Evolutionary conservation across 2,888 invertebrate species (phyloP).

Genomic region (Deilephila elpenor): DNA sequence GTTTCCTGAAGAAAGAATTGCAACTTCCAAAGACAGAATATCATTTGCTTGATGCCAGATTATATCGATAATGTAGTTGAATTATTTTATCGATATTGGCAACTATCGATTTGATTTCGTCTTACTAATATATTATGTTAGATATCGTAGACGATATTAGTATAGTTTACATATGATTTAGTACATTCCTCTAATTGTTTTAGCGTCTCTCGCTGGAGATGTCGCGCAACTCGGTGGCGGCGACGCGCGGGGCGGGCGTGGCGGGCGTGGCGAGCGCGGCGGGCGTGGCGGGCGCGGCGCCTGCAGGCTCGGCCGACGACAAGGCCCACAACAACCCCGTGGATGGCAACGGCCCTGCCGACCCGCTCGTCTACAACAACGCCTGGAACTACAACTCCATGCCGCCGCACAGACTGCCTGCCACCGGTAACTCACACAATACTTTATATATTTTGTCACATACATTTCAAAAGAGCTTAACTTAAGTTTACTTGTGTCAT

Average conservation of each 20-base stretch:
- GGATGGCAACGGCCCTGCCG: slow-evolving; percentile 65
- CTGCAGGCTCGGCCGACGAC: slow-evolving; percentile 55
- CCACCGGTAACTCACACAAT: slow-evolving; percentile 58
- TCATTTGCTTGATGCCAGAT: no score
- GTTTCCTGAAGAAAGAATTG: no score
- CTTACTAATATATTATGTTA: no score
- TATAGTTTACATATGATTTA: neutral
- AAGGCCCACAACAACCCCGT: slow-evolving; percentile 74
- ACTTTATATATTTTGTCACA: no score
- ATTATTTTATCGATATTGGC: no score
- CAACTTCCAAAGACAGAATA: no score
- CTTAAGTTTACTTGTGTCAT: no score
- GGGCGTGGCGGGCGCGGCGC: slow-evolving; percentile 46
- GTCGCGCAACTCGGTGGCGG: slow-evolving; percentile 87
- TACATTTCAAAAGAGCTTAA: no score
- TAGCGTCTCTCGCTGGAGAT: slow-evolving; percentile 88
- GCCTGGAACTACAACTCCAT: slow-evolving; percentile 69
- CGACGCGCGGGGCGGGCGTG: slow-evolving; percentile 66
- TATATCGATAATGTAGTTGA: no score
- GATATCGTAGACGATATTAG: neutral
- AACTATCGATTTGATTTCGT: no score
- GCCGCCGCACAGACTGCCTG: slow-evolving; percentile 57
- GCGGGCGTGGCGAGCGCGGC: slow-evolving; percentile 47
- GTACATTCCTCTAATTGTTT: slow-evolving; percentile 33
- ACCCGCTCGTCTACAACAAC: slow-evolving; percentile 58